Evolutionary conservation across 2,888 invertebrate species (phyloP), one percentile per base, ranked within the genome.

Genomic region (Drosophila stalkeri): DNA sequence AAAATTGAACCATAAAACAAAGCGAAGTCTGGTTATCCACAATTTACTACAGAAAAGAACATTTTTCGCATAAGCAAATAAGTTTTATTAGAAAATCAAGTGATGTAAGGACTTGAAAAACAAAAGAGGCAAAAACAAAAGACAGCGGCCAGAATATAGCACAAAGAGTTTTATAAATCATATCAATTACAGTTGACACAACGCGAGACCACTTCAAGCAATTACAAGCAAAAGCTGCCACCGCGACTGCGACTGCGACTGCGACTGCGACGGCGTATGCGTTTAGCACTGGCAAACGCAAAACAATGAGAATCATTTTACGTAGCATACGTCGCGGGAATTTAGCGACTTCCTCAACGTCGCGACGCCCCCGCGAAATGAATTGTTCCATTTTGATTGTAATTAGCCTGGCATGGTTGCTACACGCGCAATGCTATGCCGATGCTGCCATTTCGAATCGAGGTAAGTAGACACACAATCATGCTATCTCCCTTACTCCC

Each of bases 361-460:
- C 31, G 55, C 46, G 56, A 61, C 73, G 57, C 44, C 70, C 43
- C 55, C 66, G 64, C 73, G 72, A 86, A 88, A 89, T 91, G 92
- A 91, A 92, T 90, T 90, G 92, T 81, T 92, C 92, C 87, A 91
- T 92, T 91, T 91, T 91, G 90, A 91, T 92, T 86, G 89, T 91
- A 92, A 92, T 92, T 93, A 92, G 91, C 91, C 91, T 93, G 71
- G 91, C 91, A 78, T 92, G 92, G 85, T 83, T 92, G 88, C 81
- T 92, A 79, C 91, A 92, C 86, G 90, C 91, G 80, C 90, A 90
- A 65, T 65, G 65, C 74, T 47, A 62, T 77, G 92, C 92, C 77
- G 91, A 91, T 77, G 92, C 92, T 77, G 91, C 91, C 81, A 92
- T 92, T 90, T 92, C 93, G 82, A 92, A 90, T 89, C 90, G 92